These are phyloP conservation scores for Leuctra nigra DNA, from an alignment of 2,888 invertebrate genomes.

Conservation along the genomic window DNA sequence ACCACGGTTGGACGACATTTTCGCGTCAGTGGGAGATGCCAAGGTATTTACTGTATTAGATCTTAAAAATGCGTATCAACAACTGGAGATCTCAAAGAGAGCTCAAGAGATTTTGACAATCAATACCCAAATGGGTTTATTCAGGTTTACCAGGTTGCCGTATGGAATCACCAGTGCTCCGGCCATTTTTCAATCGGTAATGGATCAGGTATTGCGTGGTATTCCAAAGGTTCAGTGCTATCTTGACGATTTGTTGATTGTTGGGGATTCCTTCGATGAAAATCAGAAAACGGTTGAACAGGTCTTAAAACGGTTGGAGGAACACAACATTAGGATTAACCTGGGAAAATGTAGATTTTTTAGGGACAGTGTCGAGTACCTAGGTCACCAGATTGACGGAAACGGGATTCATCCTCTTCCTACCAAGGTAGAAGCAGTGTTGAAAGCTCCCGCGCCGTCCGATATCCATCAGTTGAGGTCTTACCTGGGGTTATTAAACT, in stretches of 20 bases:
- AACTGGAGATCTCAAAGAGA: not conserved
- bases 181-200: slow-evolving; percentile 31
- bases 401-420: slow-evolving; percentile 13
- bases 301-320: slow-evolving; percentile 3
- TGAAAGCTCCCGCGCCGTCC: slow-evolving; percentile 11
- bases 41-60: not conserved
- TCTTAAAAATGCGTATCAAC: not conserved
- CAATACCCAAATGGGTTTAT: not conserved
- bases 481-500: slow-evolving; percentile 22
- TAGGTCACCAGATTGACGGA: not conserved
- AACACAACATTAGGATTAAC: slow-evolving; percentile 10
- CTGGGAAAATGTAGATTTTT: not conserved
- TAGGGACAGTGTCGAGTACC: not conserved
- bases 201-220: slow-evolving; percentile 25
- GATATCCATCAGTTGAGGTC: slow-evolving; percentile 18
- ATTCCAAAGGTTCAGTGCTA: slow-evolving; percentile 21
- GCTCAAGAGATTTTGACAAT: not conserved
- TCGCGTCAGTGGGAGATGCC: not conserved
- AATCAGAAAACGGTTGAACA: slow-evolving; percentile 24
- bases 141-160: not conserved
- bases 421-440: slow-evolving; percentile 18
- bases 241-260: slow-evolving; percentile 29
- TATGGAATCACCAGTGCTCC: slow-evolving; percentile 29
- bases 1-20: not conserved
- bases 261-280: slow-evolving; percentile 11